These are phyloP conservation scores for Zoanthus solanderi DNA, from an alignment of 92 coral and sea anemone genomes.

Conservation along the genomic window DNA sequence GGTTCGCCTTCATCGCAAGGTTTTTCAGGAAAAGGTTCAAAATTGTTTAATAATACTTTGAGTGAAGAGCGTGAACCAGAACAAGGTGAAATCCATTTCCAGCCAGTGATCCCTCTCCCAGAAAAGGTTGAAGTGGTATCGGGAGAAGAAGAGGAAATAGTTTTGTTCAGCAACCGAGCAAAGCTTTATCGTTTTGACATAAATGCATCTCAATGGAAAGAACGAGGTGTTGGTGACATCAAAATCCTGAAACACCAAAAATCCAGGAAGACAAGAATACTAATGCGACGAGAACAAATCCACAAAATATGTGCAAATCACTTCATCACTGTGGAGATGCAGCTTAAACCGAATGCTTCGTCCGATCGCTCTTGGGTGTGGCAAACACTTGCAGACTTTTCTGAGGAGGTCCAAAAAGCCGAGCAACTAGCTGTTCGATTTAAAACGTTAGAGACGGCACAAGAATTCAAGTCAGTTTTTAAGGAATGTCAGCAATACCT, in stretches of 20 bases:
- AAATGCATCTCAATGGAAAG: slow-evolving; percentile 73
- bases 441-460: slow-evolving; percentile 59
- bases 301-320: slow-evolving; percentile 85
- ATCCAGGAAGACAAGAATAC: slow-evolving; percentile 59
- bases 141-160: slow-evolving; percentile 78
- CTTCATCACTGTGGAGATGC: slow-evolving; percentile 73
- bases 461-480: slow-evolving; percentile 70
- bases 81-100: slow-evolving; percentile 58
- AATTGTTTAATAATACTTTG: slow-evolving; percentile 50
- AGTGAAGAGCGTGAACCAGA: slow-evolving; percentile 48
- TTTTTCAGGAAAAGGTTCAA: slow-evolving; percentile 74
- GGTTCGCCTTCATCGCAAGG: slow-evolving; percentile 24
- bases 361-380: slow-evolving; percentile 85
- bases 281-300: slow-evolving; percentile 85
- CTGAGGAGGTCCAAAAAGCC: slow-evolving; percentile 66
- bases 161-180: slow-evolving; percentile 69
- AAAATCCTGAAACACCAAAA: slow-evolving; percentile 66
- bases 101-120: slow-evolving; percentile 66
- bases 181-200: slow-evolving; percentile 75
- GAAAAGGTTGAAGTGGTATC: slow-evolving; percentile 63
- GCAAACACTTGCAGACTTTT: slow-evolving; percentile 64
- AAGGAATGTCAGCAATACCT: slow-evolving; percentile 71
- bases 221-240: slow-evolving; percentile 78
- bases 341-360: slow-evolving; percentile 64
- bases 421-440: slow-evolving; percentile 77